Evolutionary conservation across 1,140 invertebrate genomes (phyloP), one percentile per base, ranked within the genome.

Genomic region (Aethina tumida): DNA sequence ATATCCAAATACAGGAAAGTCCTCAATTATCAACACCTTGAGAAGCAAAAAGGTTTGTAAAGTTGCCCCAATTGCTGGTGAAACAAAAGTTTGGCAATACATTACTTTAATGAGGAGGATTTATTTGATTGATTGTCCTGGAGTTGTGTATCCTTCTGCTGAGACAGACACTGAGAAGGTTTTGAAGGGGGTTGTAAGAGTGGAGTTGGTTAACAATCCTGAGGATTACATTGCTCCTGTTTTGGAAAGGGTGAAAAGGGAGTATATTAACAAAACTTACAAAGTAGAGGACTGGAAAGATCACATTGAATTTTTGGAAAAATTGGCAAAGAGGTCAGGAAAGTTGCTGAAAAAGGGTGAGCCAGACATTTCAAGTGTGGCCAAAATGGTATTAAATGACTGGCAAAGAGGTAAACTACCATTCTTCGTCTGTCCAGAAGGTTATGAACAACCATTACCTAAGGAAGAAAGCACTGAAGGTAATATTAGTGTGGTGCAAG

Each of bases 1-100:
- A 0, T 99, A 99, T 66, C 97, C 97, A 3, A 99, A 99, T 74
- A 91, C 93, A 7, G 97, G 97, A 0, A 99, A 99, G 68, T 97
- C 92, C 44, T 98, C 94, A 5, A 80, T 99, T 13, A 98, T 99
- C 35, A 99, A 99, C 63, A 92, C 96, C 0, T 60, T 99, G 17
- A 73, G 87, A 41, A 82, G 85, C 1, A 95, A 96, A 57, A 95
- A 95, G 65, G 91, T 96, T 2, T 97, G 96, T 62, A 99, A 97
- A 64, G 93, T 97, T 2, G 96, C 97, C 7, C 97, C 97, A 5
- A 91, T 99, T 56, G 94, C 97, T 45, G 97, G 97, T 5, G 96
- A 99, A 70, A 99, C 97, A 0, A 99, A 99, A 74, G 89, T 94
- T 1, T 99, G 97, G 97, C 97, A 99, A 59, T 99, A 99, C 59